Base-by-base conservation (phyloP, 2,113 vertebrate genomes). In the Brachyistius frenatus region DNA sequence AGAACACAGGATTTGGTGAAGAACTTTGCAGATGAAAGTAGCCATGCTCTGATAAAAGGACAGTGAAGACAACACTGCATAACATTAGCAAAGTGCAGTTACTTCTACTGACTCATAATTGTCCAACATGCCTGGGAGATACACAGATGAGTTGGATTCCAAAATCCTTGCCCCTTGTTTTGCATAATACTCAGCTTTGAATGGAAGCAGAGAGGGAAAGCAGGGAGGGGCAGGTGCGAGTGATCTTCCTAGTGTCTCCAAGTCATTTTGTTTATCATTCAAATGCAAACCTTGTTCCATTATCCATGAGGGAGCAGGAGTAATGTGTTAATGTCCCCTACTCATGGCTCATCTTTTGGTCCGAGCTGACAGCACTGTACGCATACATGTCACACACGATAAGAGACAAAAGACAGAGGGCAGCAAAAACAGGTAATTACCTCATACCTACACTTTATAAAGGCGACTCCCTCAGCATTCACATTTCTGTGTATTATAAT, bases 251-350 rank as follows among this genome's bases (percentile, higher is more conserved):
- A 77, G 77, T 92, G 92, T 94, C 92, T 94, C 80, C 86, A 86
- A 94, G 92, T 93, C 91, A 91, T 92, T 93, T 93, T 95, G 94
- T 95, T 95, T 92, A 94, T 93, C 91, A 94, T 95, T 94, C 91
- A 93, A 94, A 93, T 91, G 89, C 89, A 93, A 89, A 92, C 89
- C 92, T 88, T 94, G 92, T 93, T 95, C 93, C 90, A 95, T 95
- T 93, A 95, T 94, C 93, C 93, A 94, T 95, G 93, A 94, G 93
- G 88, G 83, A 83, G 75, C 33, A 13, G 89, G 74, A 88, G 88
- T 91, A 91, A 93, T 86, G 93, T 86, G 81, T 83, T 94, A 91
- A 94, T 92, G 91, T 92, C 87, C 83, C 84, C 78, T 73, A 85
- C 86, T 79, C 73, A 53, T 79, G 56, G 70, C 87, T 82, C 70